phyloP scores from a whole-genome alignment of 2,888 invertebrate genomes.

The Cephonodes hylas region DNA sequence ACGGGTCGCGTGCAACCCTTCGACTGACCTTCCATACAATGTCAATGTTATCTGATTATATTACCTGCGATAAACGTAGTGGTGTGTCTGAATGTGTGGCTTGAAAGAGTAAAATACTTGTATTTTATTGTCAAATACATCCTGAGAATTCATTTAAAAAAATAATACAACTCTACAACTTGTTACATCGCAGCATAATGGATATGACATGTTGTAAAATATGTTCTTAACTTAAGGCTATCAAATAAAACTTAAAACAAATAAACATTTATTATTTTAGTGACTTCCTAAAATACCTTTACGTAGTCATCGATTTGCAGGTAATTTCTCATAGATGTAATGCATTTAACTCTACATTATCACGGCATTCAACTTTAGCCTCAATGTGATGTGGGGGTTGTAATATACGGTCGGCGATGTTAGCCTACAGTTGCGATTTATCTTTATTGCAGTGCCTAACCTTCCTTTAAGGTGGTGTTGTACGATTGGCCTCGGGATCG shows the following conservation, averaged over 20 bases:
- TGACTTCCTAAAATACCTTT: too few relatives aligned
- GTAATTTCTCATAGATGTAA: background rate
- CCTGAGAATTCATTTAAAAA: too few relatives aligned
- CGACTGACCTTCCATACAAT: conserved; percentile 47
- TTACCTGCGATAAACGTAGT: conserved; percentile 28
- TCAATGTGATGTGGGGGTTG: background rate
- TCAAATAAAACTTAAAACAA: too few relatives aligned
- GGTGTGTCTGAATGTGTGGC: conserved; percentile 20
- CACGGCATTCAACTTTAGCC: background rate
- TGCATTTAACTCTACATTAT: background rate
- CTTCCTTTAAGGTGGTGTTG: conserved; percentile 1
- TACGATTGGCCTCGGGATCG: conserved; percentile 30
- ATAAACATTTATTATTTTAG: too few relatives aligned
- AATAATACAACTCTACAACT: too few relatives aligned
- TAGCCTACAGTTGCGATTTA: background rate
- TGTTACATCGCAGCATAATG: too few relatives aligned
- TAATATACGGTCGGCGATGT: conserved; percentile 9
- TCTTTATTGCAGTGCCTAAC: conserved; percentile 2
- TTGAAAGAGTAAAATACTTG: background rate
- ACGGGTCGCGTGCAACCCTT: conserved; percentile 59
- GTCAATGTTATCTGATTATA: conserved; percentile 60
- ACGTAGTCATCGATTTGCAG: background rate
- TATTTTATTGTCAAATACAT: too few relatives aligned
- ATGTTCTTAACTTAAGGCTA: too few relatives aligned
- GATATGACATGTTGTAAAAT: too few relatives aligned